Evolutionary conservation across 2,888 invertebrate genomes (phyloP).

Genomic region (Zhuqinia jingwanae): DNA sequence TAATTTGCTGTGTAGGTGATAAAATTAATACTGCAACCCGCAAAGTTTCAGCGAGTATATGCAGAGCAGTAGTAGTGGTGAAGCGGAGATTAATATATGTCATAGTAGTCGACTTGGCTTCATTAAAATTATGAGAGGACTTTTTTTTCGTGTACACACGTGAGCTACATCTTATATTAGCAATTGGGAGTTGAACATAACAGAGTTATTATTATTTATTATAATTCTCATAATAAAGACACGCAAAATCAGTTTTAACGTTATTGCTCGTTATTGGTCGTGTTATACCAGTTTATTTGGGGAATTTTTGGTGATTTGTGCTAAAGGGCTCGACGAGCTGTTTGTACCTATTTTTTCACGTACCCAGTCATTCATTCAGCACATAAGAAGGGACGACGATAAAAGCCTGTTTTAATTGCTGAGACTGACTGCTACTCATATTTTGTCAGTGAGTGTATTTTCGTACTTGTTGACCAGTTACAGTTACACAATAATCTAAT

Average conservation of each 20-base stretch:
- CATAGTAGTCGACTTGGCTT: constrained; percentile 9
- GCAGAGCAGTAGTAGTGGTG: too few relatives aligned
- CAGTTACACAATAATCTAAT: constrained; percentile 60
- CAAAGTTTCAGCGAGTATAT: neutral
- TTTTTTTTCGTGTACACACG: neutral
- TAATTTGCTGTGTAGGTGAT: neutral
- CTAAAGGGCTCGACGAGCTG: constrained; percentile 13
- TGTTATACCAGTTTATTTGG: too few relatives aligned
- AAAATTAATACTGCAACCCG: constrained; percentile 21
- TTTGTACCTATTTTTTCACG: neutral
- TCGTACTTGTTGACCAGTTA: constrained; percentile 40
- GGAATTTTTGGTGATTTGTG: neutral
- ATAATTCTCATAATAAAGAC: neutral
- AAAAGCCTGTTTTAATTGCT: constrained; percentile 11
- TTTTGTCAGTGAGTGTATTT: neutral
- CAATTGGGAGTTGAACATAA: too few relatives aligned
- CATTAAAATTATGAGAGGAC: neutral
- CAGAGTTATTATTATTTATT: too few relatives aligned
- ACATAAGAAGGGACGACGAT: neutral
- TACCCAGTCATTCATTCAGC: constrained; percentile 1
- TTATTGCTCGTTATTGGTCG: neutral
- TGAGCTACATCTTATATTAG: neutral
- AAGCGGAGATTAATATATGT: neutral
- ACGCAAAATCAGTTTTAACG: too few relatives aligned
- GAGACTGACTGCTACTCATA: neutral